phyloP scores from a whole-genome alignment of 1,140 invertebrate species.

The Grapholita molesta region DNA sequence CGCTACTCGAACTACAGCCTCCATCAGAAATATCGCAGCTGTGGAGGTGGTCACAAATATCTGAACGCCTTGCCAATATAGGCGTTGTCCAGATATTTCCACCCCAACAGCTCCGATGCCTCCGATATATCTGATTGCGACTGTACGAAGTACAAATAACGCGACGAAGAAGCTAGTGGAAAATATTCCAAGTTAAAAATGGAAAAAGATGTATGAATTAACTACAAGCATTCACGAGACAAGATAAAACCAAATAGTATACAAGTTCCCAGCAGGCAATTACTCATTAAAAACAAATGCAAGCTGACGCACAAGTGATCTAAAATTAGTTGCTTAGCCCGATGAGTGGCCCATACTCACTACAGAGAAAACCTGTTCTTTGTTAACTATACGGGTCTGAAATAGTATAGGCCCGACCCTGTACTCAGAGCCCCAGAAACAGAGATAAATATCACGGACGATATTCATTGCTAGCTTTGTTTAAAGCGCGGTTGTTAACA shows the following conservation, averaged over 20 bases:
- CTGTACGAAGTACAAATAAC: too few species aligned
- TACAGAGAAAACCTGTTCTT: slow-evolving; percentile 30
- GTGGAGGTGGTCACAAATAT: too few species aligned
- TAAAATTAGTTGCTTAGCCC: slow-evolving; percentile 20
- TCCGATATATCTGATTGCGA: too few species aligned
- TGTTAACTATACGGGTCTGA: slow-evolving; percentile 24
- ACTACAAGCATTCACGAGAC: not conserved
- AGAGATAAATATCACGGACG: not conserved
- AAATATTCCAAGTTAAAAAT: too few species aligned
- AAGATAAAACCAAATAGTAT: not conserved
- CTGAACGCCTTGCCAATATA: too few species aligned
- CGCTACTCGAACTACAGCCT: too few species aligned
- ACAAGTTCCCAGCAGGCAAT: slow-evolving; percentile 1
- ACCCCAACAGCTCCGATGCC: too few species aligned
- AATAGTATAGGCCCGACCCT: not conserved
- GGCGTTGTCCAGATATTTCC: too few species aligned
- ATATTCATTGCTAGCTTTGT: not conserved
- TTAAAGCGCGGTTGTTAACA: not conserved
- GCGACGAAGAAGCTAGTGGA: too few species aligned
- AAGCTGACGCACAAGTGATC: slow-evolving; percentile 20
- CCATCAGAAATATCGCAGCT: too few species aligned
- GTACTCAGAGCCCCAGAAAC: not conserved
- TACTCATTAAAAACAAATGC: slow-evolving; percentile 11
- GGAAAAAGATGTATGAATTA: not conserved
- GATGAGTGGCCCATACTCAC: slow-evolving; percentile 23